These are phyloP conservation scores for Coelopa frigida DNA, from an alignment of 1,140 invertebrate species.

Conservation along the genomic window DNA sequence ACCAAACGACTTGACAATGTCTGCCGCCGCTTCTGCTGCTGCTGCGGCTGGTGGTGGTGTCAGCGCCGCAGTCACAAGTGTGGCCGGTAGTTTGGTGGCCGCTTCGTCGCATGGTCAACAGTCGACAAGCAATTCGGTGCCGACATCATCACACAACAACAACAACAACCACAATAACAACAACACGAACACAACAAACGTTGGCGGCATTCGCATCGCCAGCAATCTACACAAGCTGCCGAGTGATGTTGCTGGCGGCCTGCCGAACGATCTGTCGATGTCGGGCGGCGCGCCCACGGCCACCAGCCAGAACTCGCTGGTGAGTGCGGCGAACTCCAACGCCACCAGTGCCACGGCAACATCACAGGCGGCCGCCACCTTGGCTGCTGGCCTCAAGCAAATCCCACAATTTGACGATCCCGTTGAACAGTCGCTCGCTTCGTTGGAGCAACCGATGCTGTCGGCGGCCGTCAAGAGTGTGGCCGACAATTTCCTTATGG, in stretches of 20 bases:
- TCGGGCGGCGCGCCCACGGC: conserved; percentile 10
- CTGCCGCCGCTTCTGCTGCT: conserved; percentile 16
- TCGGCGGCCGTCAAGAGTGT: conserved; percentile 22
- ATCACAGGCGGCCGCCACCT: conserved; percentile 28
- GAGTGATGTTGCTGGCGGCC: conserved; percentile 18
- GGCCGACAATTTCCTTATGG: conserved; percentile 35
- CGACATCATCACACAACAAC: conserved; percentile 12
- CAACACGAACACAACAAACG: conserved; percentile 11
- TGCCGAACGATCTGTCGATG: conserved; percentile 7
- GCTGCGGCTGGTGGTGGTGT: conserved; percentile 6
- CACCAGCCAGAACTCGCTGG: conserved; percentile 21
- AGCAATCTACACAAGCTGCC: conserved; percentile 40
- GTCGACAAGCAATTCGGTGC: no score
- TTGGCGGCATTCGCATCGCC: conserved; percentile 38
- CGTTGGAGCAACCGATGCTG: conserved; percentile 52
- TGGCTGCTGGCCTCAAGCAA: conserved; percentile 36
- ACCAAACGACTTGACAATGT: conserved; percentile 22
- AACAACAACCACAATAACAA: conserved; percentile 16
- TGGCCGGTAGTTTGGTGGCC: no score
- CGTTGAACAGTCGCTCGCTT: conserved; percentile 59
- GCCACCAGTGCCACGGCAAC: conserved; percentile 26
- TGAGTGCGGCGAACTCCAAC: conserved; percentile 41
- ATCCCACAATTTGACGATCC: conserved; percentile 50
- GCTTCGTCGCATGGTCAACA: no score
- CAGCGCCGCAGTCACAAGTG: background rate